Base-by-base conservation (phyloP, 2,888 invertebrate genomes). In the Desoria tigrina region DNA sequence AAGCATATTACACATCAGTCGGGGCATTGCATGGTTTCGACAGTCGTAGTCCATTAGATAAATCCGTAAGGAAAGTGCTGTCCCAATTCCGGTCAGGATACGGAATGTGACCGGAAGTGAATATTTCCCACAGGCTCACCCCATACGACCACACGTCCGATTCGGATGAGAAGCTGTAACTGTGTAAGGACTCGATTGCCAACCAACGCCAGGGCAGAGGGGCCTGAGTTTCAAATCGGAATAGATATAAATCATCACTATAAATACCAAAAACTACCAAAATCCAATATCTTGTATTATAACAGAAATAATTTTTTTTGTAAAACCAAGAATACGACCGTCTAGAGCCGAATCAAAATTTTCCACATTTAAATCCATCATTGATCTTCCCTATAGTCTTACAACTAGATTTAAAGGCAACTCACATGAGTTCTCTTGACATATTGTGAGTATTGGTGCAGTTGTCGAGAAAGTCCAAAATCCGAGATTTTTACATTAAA, bases 401-500 rank as follows among this genome's bases (percentile, higher is more conserved):
- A n/a, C n/a, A 32, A 32, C 11, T 32, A 32, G 32, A 7, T 32
- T 11, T 32, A 32, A 32, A 7, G 4, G 11, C 11, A 7, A 32
- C 32, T 32, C 21, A 51, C 51, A 11, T 51, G 23, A 14, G 6
- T 51, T 26, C 24, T 51, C 26, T 24, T 51, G 21, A 24, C 24
- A 51, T 51, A 51, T 24, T 51, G 51, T 51, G 51, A 24, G 24
- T 26, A 51, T 51, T 58, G 18, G 72, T 83, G 86, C 42, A 80
- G 79, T 42, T 81, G 79, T 58, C 84, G 77, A 37, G 83, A 82
- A 42, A 83, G 77, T 21, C 84, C 84, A 76, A 85, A 84, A 77
- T 84, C 84, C 4, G 84, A 94, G 79, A 99, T 97, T 84, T 99
- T 99, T 0, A 98, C 94, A 16, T 23, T 51, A 51, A 51, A 26